Percentiles rank a stretch among this genome's conserved stretches.
These are phyloP conservation scores for Apamea anceps DNA, from an alignment of 2,888 invertebrate species.

Conservation along the genomic window DNA sequence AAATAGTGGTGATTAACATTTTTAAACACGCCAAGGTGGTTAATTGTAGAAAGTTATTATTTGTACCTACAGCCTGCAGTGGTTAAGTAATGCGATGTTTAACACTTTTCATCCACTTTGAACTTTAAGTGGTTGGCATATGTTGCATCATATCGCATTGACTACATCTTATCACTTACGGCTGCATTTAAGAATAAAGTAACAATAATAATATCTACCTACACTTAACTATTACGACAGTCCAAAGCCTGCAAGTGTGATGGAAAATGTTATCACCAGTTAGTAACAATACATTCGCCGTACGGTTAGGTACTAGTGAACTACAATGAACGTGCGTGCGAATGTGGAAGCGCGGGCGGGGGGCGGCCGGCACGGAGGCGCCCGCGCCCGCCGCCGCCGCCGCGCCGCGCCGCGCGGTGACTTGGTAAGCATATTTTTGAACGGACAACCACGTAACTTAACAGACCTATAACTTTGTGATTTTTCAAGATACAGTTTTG, in stretches of 20 bases:
- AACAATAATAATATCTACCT: not conserved
- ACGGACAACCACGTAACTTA: too few relatives aligned
- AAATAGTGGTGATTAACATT: constrained; percentile 1
- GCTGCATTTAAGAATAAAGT: not conserved
- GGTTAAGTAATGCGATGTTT: not conserved
- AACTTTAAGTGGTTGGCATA: constrained; percentile 1
- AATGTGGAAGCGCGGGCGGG: too few relatives aligned
- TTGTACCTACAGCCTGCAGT: not conserved
- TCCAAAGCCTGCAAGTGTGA: not conserved
- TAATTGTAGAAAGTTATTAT: not conserved
- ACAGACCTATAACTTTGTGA: too few relatives aligned
- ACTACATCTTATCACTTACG: not conserved
- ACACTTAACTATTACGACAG: not conserved
- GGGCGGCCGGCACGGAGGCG: too few relatives aligned
- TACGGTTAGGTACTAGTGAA: too few relatives aligned
- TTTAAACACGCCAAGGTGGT: not conserved
- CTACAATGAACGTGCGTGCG: too few relatives aligned
- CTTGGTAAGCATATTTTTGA: too few relatives aligned
- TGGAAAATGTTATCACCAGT: too few relatives aligned
- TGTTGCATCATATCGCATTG: not conserved
- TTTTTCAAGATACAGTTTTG: too few relatives aligned
- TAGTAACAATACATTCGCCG: too few relatives aligned
- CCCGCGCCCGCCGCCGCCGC: too few relatives aligned
- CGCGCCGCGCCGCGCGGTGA: too few relatives aligned
- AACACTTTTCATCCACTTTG: not conserved